Evolutionary conservation across 1,140 invertebrate genomes (phyloP).

Genomic region (Cyrtorhinus lividipennis): DNA sequence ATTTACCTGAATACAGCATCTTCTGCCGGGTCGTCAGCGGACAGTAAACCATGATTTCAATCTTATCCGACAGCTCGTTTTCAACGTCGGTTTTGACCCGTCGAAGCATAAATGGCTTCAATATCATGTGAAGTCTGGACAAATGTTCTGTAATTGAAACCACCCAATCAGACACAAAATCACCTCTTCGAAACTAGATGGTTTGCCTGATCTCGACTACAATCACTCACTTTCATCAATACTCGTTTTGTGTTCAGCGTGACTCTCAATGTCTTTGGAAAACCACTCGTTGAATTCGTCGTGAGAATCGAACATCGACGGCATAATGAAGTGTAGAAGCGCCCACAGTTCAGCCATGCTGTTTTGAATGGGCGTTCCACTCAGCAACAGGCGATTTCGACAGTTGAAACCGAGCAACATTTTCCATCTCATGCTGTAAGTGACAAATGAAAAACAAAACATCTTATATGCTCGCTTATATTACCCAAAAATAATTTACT

Average conservation of each 20-base stretch:
- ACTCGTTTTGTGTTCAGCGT: conserved; percentile 88
- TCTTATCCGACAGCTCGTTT: conserved; percentile 92
- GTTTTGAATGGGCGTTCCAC: conserved; percentile 97
- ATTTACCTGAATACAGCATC: conserved; percentile 60
- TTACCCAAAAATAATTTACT: too few relatives aligned
- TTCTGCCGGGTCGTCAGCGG: conserved; percentile 82
- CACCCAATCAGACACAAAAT: too few relatives aligned
- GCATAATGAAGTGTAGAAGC: conserved; percentile 97
- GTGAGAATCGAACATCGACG: conserved; percentile 93
- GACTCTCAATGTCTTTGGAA: conserved; percentile 93
- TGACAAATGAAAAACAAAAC: too few relatives aligned
- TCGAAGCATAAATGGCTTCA: conserved; percentile 93
- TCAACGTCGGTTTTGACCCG: conserved; percentile 95
- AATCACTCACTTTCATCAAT: conserved; percentile 92
- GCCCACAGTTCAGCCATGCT: conserved; percentile 98
- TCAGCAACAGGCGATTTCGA: conserved; percentile 79
- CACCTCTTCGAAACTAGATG: too few relatives aligned
- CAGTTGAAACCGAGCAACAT: conserved; percentile 87
- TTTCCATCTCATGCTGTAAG: conserved; percentile 85
- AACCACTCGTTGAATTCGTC: conserved; percentile 99
- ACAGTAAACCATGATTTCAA: conserved; percentile 90
- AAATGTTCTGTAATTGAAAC: conserved; percentile 82
- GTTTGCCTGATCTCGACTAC: too few relatives aligned
- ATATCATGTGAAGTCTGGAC: conserved; percentile 82
- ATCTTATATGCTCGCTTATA: too few relatives aligned